These are phyloP conservation scores for Cryptus armator DNA, from an alignment of 2,888 invertebrate genomes.

Conservation along the genomic window DNA sequence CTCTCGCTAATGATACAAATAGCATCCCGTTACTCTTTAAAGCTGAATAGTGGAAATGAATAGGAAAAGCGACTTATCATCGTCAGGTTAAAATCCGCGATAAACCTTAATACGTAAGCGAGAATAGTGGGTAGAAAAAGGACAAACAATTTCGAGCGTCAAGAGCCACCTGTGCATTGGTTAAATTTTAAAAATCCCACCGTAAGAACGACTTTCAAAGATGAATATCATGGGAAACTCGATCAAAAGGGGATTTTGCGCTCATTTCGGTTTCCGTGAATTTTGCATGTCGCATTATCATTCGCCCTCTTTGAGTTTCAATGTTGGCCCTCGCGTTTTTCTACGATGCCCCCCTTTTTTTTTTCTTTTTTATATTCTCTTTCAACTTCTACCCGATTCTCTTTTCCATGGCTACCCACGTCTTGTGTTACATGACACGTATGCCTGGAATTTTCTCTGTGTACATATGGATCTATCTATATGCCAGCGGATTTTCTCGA, in stretches of 20 bases:
- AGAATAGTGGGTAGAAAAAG: not conserved
- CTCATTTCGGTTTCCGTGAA: not conserved
- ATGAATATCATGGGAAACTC: slow-evolving; percentile 35
- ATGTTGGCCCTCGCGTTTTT: slow-evolving; percentile 31
- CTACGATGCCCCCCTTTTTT: not conserved
- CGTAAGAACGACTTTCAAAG: not conserved
- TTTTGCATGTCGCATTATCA: slow-evolving; percentile 50
- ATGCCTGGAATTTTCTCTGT: not conserved
- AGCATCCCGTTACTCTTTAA: slow-evolving; percentile 33
- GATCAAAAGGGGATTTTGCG: slow-evolving; percentile 44
- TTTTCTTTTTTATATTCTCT: not conserved
- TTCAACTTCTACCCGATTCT: not conserved
- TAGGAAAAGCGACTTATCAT: slow-evolving; percentile 2
- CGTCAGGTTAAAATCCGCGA: slow-evolving; percentile 7
- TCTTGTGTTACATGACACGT: slow-evolving; percentile 19
- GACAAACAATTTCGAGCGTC: slow-evolving; percentile 10
- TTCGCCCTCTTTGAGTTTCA: slow-evolving; percentile 40
- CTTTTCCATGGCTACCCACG: not conserved
- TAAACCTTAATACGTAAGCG: not conserved
- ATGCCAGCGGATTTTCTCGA: not conserved
- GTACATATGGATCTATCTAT: slow-evolving; percentile 14
- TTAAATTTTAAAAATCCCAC: slow-evolving; percentile 11
- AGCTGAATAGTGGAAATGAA: not conserved
- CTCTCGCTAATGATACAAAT: slow-evolving; percentile 19
- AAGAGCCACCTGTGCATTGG: not conserved